These are phyloP conservation scores for Caenorhabditis angaria DNA, from an alignment of 2,888 invertebrate genomes.

Conservation along the genomic window DNA sequence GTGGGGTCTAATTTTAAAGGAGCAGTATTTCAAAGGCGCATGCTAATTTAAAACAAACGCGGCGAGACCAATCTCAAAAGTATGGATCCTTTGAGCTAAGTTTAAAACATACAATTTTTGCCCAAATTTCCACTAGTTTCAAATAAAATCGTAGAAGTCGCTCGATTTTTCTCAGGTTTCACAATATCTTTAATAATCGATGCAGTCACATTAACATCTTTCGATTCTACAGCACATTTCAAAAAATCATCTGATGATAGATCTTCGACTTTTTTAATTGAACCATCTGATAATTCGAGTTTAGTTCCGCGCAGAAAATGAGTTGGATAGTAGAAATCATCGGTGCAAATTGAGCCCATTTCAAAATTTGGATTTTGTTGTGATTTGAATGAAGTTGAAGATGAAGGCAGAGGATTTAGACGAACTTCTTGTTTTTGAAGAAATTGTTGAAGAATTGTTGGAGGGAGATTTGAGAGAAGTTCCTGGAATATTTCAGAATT, in stretches of 20 bases:
- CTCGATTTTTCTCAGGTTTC: slow-evolving; percentile 9
- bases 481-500: too few relatives aligned
- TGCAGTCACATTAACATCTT: slow-evolving; percentile 32
- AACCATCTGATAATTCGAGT: slow-evolving; percentile 23
- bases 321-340: slow-evolving; percentile 45
- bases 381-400: not conserved
- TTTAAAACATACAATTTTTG: too few relatives aligned
- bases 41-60: too few relatives aligned
- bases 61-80: too few relatives aligned
- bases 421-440: too few relatives aligned
- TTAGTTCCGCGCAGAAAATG: slow-evolving; percentile 51
- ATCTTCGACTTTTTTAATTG: slow-evolving; percentile 45
- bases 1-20: too few relatives aligned
- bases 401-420: too few relatives aligned
- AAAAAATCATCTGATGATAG: slow-evolving; percentile 50
- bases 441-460: too few relatives aligned
- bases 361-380: slow-evolving; percentile 21
- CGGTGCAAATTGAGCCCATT: slow-evolving; percentile 48
- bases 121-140: slow-evolving; percentile 16
- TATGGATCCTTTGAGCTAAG: too few relatives aligned
- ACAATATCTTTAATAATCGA: slow-evolving; percentile 19
- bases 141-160: slow-evolving; percentile 17
- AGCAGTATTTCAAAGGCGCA: too few relatives aligned
- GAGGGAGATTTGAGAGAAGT: too few relatives aligned
- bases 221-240: slow-evolving; percentile 30